Evolutionary conservation across 2,888 invertebrate species (phyloP).

Genomic region (Troides helena): DNA sequence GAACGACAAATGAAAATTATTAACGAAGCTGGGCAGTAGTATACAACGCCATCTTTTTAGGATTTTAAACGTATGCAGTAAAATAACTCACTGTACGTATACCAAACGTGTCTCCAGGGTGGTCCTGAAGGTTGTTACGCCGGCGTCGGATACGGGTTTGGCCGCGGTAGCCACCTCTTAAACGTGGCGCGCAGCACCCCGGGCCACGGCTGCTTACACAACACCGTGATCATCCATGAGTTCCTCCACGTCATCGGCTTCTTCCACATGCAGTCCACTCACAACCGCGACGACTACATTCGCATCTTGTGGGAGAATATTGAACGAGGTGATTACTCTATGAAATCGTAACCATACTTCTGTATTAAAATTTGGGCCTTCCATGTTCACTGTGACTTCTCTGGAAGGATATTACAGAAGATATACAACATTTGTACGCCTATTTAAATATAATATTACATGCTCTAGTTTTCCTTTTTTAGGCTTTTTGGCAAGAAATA

Average conservation of each 20-base stretch:
- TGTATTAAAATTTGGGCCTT: background rate
- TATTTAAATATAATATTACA: too few species aligned
- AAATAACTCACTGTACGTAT: background rate
- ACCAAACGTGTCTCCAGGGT: constrained; percentile 46
- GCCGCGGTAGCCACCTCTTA: constrained; percentile 69
- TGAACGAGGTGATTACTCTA: constrained; percentile 61
- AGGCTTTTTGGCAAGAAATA: too few species aligned
- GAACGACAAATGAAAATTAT: too few species aligned
- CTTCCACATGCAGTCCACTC: constrained; percentile 72
- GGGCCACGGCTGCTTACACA: constrained; percentile 80
- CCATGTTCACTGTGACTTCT: background rate
- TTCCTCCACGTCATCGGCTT: constrained; percentile 79
- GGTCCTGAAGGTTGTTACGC: constrained; percentile 61
- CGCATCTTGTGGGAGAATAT: constrained; percentile 86
- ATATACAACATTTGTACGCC: too few species aligned
- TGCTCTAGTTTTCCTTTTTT: too few species aligned
- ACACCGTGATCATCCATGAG: constrained; percentile 88
- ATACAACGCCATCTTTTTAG: too few species aligned
- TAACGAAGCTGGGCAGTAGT: too few species aligned
- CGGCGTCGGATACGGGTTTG: constrained; percentile 62
- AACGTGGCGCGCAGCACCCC: constrained; percentile 71
- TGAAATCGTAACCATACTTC: background rate
- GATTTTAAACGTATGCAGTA: background rate
- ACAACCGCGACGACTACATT: constrained; percentile 77
- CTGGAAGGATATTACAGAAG: too few species aligned